Percentiles rank a stretch among this genome's conserved stretches.
phyloP scores from a whole-genome alignment of 2,888 invertebrate species.

The Sipha maydis region DNA sequence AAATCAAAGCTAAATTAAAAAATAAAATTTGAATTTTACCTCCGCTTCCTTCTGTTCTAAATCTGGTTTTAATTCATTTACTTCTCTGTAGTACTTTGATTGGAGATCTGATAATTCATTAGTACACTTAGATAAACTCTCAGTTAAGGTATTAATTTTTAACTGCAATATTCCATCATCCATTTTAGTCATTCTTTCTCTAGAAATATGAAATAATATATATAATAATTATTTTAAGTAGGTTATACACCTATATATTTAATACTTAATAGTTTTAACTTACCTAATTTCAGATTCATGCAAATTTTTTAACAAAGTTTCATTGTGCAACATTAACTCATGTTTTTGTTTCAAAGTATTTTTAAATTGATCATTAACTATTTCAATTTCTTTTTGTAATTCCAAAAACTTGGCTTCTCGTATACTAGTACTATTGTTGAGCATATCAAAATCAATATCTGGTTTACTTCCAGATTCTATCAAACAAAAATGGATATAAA shows the following conservation, averaged over 20 bases:
- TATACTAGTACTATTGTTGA: conserved; percentile 51
- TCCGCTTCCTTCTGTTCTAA: conserved; percentile 49
- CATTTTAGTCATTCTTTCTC: conserved; percentile 49
- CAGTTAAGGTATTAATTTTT: conserved; percentile 43
- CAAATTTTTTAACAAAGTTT: conserved; percentile 42
- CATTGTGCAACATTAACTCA: conserved; percentile 45
- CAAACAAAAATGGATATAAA: not conserved
- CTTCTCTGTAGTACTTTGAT: conserved; percentile 41
- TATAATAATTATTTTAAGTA: not conserved
- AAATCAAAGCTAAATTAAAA: not conserved
- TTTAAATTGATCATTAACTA: conserved; percentile 53
- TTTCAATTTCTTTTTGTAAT: conserved; percentile 61
- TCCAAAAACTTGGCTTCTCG: conserved; percentile 59
- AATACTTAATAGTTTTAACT: not conserved
- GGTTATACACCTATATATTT: not conserved
- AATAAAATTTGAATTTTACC: not conserved
- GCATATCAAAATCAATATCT: conserved; percentile 52
- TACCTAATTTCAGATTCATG: conserved; percentile 49
- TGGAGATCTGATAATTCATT: conserved; percentile 39
- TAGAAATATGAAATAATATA: not conserved
- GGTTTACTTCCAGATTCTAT: not conserved
- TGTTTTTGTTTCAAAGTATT: conserved; percentile 48
- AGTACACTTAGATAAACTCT: conserved; percentile 28
- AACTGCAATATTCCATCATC: conserved; percentile 48
- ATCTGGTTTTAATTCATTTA: conserved; percentile 55